Evolutionary conservation across 2,797 vertebrate species (phyloP).

Genomic region (Serranus cabrilla): DNA sequence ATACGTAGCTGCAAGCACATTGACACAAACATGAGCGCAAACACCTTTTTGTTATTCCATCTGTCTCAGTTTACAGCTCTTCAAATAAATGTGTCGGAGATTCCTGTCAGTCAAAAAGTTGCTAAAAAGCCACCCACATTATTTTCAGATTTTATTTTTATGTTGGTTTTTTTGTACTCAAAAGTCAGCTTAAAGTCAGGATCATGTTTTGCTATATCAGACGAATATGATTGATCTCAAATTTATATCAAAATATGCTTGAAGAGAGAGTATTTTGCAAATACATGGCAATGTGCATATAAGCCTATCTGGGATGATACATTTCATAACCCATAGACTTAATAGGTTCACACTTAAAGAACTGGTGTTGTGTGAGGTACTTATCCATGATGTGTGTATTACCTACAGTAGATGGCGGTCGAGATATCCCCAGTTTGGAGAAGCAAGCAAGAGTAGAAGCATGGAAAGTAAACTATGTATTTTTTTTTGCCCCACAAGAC

Average conservation of each 20-base stretch:
- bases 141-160: not conserved
- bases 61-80: constrained; percentile 44
- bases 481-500: too few species aligned
- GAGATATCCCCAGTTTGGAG: too few species aligned
- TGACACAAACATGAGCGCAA: constrained; percentile 30
- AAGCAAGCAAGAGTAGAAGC: too few species aligned
- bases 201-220: not conserved
- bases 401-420: too few species aligned
- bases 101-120: constrained; percentile 55
- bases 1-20: constrained; percentile 3
- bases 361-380: too few species aligned
- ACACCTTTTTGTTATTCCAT: constrained; percentile 53
- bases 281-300: not conserved
- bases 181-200: not conserved
- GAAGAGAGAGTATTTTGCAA: too few species aligned
- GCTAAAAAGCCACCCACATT: constrained; percentile 24
- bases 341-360: too few species aligned
- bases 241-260: not conserved
- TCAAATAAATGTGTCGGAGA: constrained; percentile 53
- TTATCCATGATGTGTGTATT: too few species aligned
- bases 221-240: not conserved
- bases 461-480: too few species aligned
- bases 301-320: too few species aligned
- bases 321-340: too few species aligned
- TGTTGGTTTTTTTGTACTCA: not conserved